These are phyloP conservation scores for Pipra filicauda DNA, from an alignment of 2,113 vertebrate species.

Conservation along the genomic window DNA sequence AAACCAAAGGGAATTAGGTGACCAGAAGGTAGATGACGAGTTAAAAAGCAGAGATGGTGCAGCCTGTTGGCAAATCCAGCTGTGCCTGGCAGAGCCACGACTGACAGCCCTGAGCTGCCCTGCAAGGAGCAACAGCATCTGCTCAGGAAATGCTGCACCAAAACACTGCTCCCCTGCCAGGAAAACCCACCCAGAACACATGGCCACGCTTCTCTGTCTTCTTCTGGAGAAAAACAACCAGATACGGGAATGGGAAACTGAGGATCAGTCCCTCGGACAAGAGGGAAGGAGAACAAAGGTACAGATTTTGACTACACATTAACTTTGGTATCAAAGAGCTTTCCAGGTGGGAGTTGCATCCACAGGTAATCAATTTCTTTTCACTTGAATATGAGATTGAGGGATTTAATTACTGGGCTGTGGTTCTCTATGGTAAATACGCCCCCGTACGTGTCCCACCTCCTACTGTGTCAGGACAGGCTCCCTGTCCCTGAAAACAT, in stretches of 20 bases:
- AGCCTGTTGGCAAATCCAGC: fast-evolving
- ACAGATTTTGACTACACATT: neutral
- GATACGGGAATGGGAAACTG: neutral
- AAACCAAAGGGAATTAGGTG: neutral
- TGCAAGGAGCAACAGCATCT: fast-evolving
- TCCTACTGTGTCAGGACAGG: neutral
- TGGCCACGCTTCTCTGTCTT: fast-evolving
- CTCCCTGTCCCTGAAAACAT: neutral
- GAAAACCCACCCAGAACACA: neutral
- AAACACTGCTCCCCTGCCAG: neutral
- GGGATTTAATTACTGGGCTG: neutral
- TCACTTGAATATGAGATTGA: neutral
- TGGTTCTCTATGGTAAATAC: neutral
- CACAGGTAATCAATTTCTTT: neutral
- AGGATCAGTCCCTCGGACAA: neutral
- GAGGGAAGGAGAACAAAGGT: neutral
- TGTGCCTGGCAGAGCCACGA: fast-evolving
- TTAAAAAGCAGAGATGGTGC: neutral
- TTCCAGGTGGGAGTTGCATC: neutral
- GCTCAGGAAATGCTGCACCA: neutral
- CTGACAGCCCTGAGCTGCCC: neutral
- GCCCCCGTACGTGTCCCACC: fast-evolving
- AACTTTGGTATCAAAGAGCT: neutral
- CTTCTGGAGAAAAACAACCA: neutral
- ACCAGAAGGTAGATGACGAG: neutral